These are phyloP conservation scores for Colius striatus DNA, from an alignment of 2,113 vertebrate genomes.

Conservation along the genomic window DNA sequence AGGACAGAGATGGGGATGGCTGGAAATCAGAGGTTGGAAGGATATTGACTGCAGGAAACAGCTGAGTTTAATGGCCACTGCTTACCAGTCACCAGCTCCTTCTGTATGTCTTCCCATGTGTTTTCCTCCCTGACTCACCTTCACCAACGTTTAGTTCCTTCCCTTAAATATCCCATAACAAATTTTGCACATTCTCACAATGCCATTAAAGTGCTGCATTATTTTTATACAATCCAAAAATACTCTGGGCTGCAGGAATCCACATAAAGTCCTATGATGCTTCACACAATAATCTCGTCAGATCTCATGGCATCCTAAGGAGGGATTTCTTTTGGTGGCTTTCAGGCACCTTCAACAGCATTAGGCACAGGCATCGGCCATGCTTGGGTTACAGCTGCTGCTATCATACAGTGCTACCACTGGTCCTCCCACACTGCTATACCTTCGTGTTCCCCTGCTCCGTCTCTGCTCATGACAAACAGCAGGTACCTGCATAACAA, in stretches of 20 bases:
- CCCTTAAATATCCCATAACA: not conserved
- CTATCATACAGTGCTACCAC: accelerated
- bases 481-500: accelerated
- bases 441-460: accelerated
- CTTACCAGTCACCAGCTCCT: not conserved
- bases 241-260: not conserved
- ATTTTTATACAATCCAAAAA: not conserved
- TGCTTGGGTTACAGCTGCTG: not conserved
- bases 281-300: not conserved
- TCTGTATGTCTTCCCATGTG: accelerated
- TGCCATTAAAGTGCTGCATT: not conserved
- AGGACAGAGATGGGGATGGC: not conserved
- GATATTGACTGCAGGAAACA: not conserved
- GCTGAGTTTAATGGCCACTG: too few relatives aligned
- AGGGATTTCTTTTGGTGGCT: not conserved
- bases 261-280: not conserved
- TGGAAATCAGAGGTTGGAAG: not conserved
- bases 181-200: not conserved
- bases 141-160: not conserved
- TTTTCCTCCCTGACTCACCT: not conserved
- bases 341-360: not conserved
- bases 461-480: not conserved
- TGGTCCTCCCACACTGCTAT: accelerated
- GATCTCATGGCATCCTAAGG: not conserved
- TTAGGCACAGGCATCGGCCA: not conserved